phyloP scores from a whole-genome alignment of 2,113 vertebrate species.

The Miniopterus natalensis region DNA sequence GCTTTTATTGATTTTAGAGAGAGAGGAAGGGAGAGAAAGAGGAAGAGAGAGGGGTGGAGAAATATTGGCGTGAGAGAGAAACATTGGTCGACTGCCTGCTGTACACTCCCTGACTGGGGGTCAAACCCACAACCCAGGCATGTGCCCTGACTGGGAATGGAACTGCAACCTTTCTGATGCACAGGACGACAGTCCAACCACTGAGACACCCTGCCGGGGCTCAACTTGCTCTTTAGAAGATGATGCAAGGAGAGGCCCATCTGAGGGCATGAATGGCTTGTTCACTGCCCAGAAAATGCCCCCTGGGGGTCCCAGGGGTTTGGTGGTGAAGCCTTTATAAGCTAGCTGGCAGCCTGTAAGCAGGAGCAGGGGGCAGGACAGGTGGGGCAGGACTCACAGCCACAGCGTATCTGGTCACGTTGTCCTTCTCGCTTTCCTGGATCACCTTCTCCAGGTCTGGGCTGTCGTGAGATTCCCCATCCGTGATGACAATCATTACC shows the following conservation, averaged over 20 bases:
- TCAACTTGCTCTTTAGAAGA: not conserved
- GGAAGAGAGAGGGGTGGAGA: too few relatives aligned
- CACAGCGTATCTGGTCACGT: conserved; percentile 96
- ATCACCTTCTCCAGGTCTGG: conserved; percentile 93
- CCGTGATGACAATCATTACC: conserved; percentile 99
- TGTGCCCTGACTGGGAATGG: too few relatives aligned
- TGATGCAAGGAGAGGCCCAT: not conserved
- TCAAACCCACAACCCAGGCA: too few relatives aligned
- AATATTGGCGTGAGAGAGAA: too few relatives aligned
- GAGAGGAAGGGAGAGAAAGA: too few relatives aligned
- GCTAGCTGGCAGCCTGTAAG: not conserved
- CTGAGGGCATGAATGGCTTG: not conserved
- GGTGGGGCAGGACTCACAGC: conserved; percentile 90
- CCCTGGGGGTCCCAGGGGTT: not conserved
- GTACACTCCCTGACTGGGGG: too few relatives aligned
- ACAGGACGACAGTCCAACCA: too few relatives aligned
- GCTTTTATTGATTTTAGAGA: too few relatives aligned
- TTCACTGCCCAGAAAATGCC: not conserved
- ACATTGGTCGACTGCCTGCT: too few relatives aligned
- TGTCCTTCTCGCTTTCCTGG: conserved; percentile 93
- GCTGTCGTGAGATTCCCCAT: conserved; percentile 98
- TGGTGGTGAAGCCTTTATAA: not conserved
- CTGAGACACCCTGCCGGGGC: too few relatives aligned
- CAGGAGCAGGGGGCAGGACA: not conserved
- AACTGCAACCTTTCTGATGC: too few relatives aligned